Conservation (phyloP, 37 sponge, comb jelly and placozoan genomes). For the Spongia lamella region DNA sequence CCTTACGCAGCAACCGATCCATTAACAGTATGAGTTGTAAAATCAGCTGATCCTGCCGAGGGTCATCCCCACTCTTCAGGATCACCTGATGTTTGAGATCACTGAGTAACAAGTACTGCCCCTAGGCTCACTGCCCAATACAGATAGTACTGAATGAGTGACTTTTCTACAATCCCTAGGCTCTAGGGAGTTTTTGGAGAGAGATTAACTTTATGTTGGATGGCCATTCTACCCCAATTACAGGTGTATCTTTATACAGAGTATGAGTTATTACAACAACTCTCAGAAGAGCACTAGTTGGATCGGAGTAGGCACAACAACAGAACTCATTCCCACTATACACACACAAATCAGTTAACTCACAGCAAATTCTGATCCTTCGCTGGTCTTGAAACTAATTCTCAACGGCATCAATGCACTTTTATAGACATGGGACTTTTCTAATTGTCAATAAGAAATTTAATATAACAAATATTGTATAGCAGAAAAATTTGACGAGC, state of each 20-base stretch:
- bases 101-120: neutral
- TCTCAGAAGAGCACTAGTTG: no score
- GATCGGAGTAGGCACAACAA: no score
- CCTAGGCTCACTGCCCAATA: no score
- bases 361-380: conserved; percentile 70
- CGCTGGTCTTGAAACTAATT: conserved; percentile 74
- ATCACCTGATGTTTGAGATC: conserved; percentile 64
- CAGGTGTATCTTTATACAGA: no score
- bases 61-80: conserved; percentile 95
- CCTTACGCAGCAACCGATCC: conserved; percentile 89
- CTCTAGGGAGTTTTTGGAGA: neutral
- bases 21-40: conserved; percentile 94
- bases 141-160: no score
- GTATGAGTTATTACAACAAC: no score
- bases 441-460: conserved; percentile 32
- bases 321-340: no score
- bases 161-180: no score
- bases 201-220: neutral
- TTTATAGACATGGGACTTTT: conserved; percentile 82
- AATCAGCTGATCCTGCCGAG: conserved; percentile 96
- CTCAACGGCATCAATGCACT: conserved; percentile 86
- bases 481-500: no score
- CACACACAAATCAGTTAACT: neutral
- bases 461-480: conserved; percentile 14
- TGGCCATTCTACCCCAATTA: no score